These are phyloP conservation scores for Drosophila mayaguana DNA, from an alignment of 2,888 invertebrate species.

Conservation along the genomic window DNA sequence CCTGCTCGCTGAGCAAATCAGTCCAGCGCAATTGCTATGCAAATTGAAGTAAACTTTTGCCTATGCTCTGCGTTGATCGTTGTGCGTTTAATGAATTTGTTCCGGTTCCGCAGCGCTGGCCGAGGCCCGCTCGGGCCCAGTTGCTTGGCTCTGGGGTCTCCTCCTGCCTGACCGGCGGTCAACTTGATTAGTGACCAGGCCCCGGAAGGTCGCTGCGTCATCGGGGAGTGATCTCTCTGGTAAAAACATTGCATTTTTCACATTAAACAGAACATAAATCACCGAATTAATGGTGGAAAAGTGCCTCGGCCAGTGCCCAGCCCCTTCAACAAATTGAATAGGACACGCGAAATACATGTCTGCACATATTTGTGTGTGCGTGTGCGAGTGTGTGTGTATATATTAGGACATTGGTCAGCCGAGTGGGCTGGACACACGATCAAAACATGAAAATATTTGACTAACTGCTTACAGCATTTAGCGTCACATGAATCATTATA, in stretches of 20 bases:
- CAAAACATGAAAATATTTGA: conserved; percentile 84
- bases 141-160: conserved; percentile 6
- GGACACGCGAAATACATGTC: conserved; percentile 27
- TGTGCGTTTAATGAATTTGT: conserved; percentile 76
- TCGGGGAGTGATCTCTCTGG: conserved; percentile 83
- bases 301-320: conserved; percentile 29
- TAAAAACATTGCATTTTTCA: conserved; percentile 82
- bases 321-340: conserved; percentile 65
- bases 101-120: conserved; percentile 43
- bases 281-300: conserved; percentile 74
- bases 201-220: conserved; percentile 58
- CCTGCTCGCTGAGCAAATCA: conserved; percentile 48
- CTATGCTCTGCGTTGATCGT: conserved; percentile 53
- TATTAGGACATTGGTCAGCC: conserved; percentile 46
- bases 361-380: background rate
- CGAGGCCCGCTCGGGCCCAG: conserved; percentile 1
- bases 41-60: conserved; percentile 72
- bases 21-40: conserved; percentile 75
- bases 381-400: background rate
- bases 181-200: conserved; percentile 78
- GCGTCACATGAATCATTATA: conserved; percentile 70
- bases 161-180: conserved; percentile 78
- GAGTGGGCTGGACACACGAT: conserved; percentile 79
- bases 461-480: conserved; percentile 70
- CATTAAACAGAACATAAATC: conserved; percentile 84